Conservation (phyloP, 1,140 invertebrate genomes). For the Alviniconcha marisindica region DNA sequence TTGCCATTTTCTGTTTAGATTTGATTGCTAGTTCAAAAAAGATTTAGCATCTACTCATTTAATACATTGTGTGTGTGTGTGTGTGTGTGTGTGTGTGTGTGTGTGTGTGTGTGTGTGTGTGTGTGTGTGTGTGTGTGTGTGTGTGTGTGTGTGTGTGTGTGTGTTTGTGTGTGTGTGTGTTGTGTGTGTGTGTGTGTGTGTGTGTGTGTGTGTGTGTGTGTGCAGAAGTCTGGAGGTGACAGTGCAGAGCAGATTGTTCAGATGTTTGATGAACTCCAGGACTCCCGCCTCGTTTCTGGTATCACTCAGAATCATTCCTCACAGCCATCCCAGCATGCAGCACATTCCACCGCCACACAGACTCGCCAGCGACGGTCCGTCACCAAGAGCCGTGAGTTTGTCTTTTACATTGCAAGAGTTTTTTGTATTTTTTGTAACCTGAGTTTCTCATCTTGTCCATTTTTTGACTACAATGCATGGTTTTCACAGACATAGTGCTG, state of each 20-base stretch:
- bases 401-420: too few relatives aligned
- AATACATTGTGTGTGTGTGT: too few relatives aligned
- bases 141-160: neutral
- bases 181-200: neutral
- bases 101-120: neutral
- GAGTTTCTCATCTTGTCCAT: too few relatives aligned
- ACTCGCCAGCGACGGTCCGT: neutral
- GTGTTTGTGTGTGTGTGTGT: neutral
- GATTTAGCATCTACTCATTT: too few relatives aligned
- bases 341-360: constrained; percentile 22
- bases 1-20: too few relatives aligned
- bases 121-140: neutral
- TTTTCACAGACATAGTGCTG: too few relatives aligned
- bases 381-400: constrained; percentile 31
- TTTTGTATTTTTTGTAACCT: too few relatives aligned
- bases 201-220: neutral
- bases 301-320: neutral
- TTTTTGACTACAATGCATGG: too few relatives aligned
- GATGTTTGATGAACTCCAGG: constrained; percentile 37
- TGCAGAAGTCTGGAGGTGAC: constrained; percentile 11
- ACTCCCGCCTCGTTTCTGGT: neutral
- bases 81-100: too few relatives aligned
- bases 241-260: constrained; percentile 42
- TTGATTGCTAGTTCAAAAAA: too few relatives aligned
- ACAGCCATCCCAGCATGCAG: neutral